A percentile compares a stretch with the other conserved stretches of the same genome.
Evolutionary conservation across 2,797 vertebrate species (phyloP).

Genomic region (Ficedula albicollis): DNA sequence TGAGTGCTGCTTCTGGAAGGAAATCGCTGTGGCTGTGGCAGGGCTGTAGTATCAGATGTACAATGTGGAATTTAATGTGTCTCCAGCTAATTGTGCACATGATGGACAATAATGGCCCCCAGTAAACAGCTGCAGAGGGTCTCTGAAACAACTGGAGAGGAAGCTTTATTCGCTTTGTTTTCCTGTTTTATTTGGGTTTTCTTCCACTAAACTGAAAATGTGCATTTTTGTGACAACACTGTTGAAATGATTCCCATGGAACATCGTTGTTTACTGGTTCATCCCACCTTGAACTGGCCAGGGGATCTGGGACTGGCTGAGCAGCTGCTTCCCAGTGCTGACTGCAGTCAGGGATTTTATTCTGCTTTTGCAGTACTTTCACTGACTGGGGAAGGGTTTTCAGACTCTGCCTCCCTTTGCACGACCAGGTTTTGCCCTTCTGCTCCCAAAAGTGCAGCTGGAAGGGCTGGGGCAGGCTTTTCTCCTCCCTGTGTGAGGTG

Average conservation of each 20-base stretch:
- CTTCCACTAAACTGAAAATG: background rate
- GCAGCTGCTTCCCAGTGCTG: background rate
- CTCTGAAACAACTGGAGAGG: background rate
- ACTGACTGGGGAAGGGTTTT: accelerated
- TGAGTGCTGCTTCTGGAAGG: background rate
- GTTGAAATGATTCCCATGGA: background rate
- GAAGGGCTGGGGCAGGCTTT: background rate
- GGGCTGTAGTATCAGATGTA: background rate
- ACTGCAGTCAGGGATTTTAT: background rate
- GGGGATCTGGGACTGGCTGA: background rate
- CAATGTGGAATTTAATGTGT: background rate
- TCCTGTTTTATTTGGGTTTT: background rate
- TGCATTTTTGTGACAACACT: background rate
- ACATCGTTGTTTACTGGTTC: background rate
- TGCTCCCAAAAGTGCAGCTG: background rate
- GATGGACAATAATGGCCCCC: background rate
- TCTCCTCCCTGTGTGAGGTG: background rate
- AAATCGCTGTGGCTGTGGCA: background rate
- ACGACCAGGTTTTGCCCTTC: background rate
- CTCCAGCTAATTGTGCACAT: background rate
- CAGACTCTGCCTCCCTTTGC: background rate
- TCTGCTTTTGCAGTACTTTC: background rate
- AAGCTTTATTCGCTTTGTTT: background rate
- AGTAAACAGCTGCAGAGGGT: background rate
- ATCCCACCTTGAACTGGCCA: background rate